Percentiles rank a stretch among this genome's conserved stretches.
Evolutionary conservation across 2,888 invertebrate genomes (phyloP).

Genomic region (Tanypteryx hageni): DNA sequence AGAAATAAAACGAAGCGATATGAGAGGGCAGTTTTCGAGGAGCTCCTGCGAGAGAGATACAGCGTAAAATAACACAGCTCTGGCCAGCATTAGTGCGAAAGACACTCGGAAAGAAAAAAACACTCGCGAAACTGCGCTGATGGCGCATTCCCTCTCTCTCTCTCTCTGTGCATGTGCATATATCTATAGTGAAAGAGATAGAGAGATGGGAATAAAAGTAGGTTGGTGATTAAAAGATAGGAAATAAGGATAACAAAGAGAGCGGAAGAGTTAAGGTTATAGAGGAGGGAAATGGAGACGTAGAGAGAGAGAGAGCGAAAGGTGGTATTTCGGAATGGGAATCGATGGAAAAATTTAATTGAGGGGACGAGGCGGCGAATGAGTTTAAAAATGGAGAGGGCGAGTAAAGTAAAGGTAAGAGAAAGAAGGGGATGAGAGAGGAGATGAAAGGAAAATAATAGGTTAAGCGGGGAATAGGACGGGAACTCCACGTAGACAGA

Average conservation of each 20-base stretch:
- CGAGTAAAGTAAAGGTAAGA: no score
- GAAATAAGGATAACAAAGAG: neutral
- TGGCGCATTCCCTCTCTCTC: no score
- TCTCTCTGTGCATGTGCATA: no score
- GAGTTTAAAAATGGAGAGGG: neutral
- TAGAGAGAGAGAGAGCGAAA: neutral
- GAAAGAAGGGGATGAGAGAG: constrained; percentile 15
- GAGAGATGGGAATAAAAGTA: neutral
- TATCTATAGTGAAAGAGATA: neutral
- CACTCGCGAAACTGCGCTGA: no score
- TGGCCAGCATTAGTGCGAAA: no score
- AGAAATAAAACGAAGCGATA: neutral
- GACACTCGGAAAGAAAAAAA: no score
- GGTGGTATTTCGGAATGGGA: neutral
- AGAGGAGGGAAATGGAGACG: neutral
- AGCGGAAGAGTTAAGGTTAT: neutral
- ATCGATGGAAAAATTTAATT: neutral
- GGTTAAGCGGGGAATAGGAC: neutral
- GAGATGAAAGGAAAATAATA: neutral
- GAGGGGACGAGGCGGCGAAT: neutral
- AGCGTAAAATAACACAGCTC: no score
- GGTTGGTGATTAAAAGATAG: neutral
- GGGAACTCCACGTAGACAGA: neutral
- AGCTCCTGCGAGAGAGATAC: no score
- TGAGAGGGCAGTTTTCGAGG: no score